Evolutionary conservation across 2,888 invertebrate species (phyloP), one percentile per base, ranked within the genome.

Genomic region (Penaeus monodon): DNA sequence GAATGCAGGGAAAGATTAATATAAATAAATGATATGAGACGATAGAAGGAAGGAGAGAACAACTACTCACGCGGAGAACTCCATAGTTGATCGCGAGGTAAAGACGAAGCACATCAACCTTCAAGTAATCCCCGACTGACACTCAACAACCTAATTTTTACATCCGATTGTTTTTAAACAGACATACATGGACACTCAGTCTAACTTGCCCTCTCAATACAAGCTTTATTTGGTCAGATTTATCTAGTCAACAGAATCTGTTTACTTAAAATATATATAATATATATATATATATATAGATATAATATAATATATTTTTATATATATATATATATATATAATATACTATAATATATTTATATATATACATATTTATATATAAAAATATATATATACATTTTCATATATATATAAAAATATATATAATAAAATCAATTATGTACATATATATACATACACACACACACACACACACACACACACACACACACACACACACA

Each of bases 11-110:
- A 17, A 57, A 57, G 57, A 57, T 57, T 57, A 57, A 57, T 57
- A 57, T 57, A 12, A 12, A 14, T 57, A 57, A 57, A 57, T 57
- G 17, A 57, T 57, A 57, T 57, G 57, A 57, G 17, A 17, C 57
- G 17, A 49, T 68, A 80, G 29, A 74, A 73, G 85, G 81, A 74
- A 81, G 74, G 49, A 76, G 44, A 57, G 65, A 65, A 81, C 29
- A 29, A 64, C 76, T 85, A 86, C 85, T 86, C 85, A 86, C 85
- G 81, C 66, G 85, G 85, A 49, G 24, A 44, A 86, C 44, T 86
- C 85, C 8, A 86, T 65, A 49, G 85, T 86, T 80, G 85, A 81
- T 80, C 81, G 85, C 85, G 66, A 49, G 33, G 74, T 49, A 79
- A n/a, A 79, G 76, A 74, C 33, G 83, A 49, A 57, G 33, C 29